phyloP scores from a whole-genome alignment of 2,888 invertebrate species.

The Barypeithes pellucidus region DNA sequence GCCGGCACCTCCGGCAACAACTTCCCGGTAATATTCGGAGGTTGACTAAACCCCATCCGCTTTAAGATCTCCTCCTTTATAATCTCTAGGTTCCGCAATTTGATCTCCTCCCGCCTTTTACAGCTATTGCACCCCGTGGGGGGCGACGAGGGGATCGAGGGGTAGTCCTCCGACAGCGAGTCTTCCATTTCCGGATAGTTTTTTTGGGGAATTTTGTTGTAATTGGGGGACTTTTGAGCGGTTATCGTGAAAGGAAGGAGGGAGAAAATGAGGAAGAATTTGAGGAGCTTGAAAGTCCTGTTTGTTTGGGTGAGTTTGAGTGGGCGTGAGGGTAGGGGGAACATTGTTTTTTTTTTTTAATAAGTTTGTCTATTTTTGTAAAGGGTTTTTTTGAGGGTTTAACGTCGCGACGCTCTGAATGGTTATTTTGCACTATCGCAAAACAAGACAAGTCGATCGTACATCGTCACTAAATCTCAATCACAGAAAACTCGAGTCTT shows the following conservation, averaged over 20 bases:
- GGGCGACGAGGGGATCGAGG: slow-evolving; percentile 52
- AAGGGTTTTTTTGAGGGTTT: slow-evolving; percentile 14
- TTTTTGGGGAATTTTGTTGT: slow-evolving; percentile 56
- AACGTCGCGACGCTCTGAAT: neutral
- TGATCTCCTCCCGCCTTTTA: slow-evolving; percentile 74
- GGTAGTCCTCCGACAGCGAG: slow-evolving; percentile 48
- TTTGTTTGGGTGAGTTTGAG: neutral
- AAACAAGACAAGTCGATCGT: slow-evolving; percentile 2
- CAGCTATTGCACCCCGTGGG: slow-evolving; percentile 72
- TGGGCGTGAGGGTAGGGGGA: slow-evolving; percentile 1
- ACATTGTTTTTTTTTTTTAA: slow-evolving; percentile 37
- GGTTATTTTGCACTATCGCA: slow-evolving; percentile 33
- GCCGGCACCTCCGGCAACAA: slow-evolving; percentile 74
- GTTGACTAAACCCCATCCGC: slow-evolving; percentile 73
- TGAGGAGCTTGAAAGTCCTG: slow-evolving; percentile 31
- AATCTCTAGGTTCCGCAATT: slow-evolving; percentile 73
- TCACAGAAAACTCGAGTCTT: slow-evolving; percentile 31
- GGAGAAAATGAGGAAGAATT: slow-evolving; percentile 42
- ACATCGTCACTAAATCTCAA: slow-evolving; percentile 39
- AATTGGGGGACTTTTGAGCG: slow-evolving; percentile 34
- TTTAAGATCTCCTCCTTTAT: slow-evolving; percentile 77
- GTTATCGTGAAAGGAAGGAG: slow-evolving; percentile 45
- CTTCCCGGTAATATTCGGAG: slow-evolving; percentile 76
- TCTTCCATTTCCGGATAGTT: slow-evolving; percentile 39
- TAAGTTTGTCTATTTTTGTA: slow-evolving; percentile 15